These are phyloP conservation scores for Dolichopus griseipennis DNA, from an alignment of 2,888 invertebrate species.

Conservation along the genomic window DNA sequence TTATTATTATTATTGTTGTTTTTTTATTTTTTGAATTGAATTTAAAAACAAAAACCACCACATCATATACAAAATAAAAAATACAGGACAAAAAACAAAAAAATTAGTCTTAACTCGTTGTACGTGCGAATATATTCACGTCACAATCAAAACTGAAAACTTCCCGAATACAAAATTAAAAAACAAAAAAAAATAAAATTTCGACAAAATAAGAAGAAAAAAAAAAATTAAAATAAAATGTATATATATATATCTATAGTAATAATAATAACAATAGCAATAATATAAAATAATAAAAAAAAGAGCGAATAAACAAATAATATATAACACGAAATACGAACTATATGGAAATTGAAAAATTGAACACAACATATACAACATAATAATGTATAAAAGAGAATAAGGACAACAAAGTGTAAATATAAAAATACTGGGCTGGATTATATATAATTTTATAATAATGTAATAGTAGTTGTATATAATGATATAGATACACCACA, in stretches of 20 bases:
- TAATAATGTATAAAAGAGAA: neutral
- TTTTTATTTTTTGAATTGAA: neutral
- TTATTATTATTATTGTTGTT: too few relatives aligned
- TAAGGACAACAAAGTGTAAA: neutral
- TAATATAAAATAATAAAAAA: too few relatives aligned
- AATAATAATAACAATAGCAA: too few relatives aligned
- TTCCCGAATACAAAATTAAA: conserved; percentile 15
- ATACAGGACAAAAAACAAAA: too few relatives aligned
- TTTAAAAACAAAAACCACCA: neutral
- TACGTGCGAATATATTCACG: conserved; percentile 45
- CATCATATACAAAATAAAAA: too few relatives aligned
- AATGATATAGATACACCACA: too few relatives aligned
- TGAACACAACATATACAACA: neutral
- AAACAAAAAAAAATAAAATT: too few relatives aligned
- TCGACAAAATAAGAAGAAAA: too few relatives aligned
- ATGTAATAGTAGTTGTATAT: neutral
- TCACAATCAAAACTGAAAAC: conserved; percentile 44
- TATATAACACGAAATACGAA: neutral
- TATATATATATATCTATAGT: too few relatives aligned
- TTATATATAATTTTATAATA: neutral
- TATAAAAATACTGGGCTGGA: conserved; percentile 11
- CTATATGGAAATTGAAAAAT: conserved; percentile 9
- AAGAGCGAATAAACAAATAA: neutral
- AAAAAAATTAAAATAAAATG: too few relatives aligned
- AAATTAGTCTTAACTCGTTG: conserved; percentile 18